phyloP scores from a whole-genome alignment of 2,113 vertebrate genomes.

The Motacilla alba region DNA sequence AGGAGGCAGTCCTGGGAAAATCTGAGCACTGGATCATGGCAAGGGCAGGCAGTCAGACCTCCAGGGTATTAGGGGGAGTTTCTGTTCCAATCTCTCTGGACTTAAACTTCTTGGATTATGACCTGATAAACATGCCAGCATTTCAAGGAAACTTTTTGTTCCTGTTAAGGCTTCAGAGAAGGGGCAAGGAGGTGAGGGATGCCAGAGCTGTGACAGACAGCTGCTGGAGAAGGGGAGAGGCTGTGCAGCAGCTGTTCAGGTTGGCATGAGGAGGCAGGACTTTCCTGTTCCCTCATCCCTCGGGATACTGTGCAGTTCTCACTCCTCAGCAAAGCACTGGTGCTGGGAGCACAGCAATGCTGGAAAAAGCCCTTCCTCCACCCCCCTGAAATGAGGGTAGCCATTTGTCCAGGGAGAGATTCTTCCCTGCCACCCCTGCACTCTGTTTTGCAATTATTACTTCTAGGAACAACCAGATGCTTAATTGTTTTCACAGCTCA shows the following conservation, averaged over 20 bases:
- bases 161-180: background rate
- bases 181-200: background rate
- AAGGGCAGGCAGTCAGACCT: background rate
- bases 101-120: background rate
- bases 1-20: constrained; percentile 2
- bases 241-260: background rate
- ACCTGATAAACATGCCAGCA: background rate
- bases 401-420: background rate
- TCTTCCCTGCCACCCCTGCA: background rate
- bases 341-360: background rate
- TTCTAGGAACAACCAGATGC: background rate
- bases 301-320: rapidly evolving
- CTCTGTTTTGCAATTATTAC: background rate
- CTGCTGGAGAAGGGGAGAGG: background rate
- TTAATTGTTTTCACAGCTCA: background rate
- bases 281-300: background rate
- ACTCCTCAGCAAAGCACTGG: rapidly evolving
- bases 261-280: background rate
- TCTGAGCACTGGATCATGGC: background rate
- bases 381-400: background rate
- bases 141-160: background rate
- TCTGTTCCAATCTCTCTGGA: background rate
- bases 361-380: background rate
- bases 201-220: background rate
- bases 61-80: background rate